Evolutionary conservation across 1,140 invertebrate genomes (phyloP).

Genomic region (Eulimnadia texana): DNA sequence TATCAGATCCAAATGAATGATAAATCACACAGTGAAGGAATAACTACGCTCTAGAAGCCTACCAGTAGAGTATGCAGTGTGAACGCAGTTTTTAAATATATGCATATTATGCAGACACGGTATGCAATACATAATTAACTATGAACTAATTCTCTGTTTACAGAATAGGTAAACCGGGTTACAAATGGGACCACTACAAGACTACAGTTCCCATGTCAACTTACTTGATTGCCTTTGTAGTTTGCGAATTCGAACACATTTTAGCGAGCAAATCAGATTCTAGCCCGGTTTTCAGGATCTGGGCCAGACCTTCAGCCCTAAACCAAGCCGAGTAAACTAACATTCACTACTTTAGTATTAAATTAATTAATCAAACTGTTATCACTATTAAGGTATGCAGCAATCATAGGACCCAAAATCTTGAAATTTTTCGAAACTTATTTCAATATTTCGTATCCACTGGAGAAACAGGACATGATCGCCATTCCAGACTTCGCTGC

Average conservation of each 20-base stretch:
- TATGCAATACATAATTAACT: no score
- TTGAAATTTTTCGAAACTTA: conserved; percentile 70
- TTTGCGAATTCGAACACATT: conserved; percentile 36
- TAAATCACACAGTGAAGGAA: no score
- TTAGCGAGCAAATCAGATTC: conserved; percentile 18
- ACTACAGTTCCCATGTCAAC: conserved; percentile 37
- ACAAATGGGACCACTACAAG: conserved; percentile 30
- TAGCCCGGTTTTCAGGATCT: conserved; percentile 45
- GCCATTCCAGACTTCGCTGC: conserved; percentile 82
- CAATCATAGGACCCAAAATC: conserved; percentile 64
- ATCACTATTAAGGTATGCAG: conserved; percentile 54
- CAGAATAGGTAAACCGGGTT: conserved; percentile 21
- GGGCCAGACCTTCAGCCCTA: conserved; percentile 67
- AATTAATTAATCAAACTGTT: conserved; percentile 20
- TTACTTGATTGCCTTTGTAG: conserved; percentile 40
- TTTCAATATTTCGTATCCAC: conserved; percentile 61
- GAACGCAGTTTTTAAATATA: no score
- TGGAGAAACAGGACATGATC: conserved; percentile 75
- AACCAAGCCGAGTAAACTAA: conserved; percentile 53
- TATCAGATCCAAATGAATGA: no score
- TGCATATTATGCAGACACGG: no score
- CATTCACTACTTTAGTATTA: conserved; percentile 56
- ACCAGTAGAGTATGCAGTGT: neutral
- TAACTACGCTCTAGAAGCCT: no score
- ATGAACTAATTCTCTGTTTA: no score